phyloP scores from a whole-genome alignment of 1,140 invertebrate genomes.

The Monochamus saltuarius region DNA sequence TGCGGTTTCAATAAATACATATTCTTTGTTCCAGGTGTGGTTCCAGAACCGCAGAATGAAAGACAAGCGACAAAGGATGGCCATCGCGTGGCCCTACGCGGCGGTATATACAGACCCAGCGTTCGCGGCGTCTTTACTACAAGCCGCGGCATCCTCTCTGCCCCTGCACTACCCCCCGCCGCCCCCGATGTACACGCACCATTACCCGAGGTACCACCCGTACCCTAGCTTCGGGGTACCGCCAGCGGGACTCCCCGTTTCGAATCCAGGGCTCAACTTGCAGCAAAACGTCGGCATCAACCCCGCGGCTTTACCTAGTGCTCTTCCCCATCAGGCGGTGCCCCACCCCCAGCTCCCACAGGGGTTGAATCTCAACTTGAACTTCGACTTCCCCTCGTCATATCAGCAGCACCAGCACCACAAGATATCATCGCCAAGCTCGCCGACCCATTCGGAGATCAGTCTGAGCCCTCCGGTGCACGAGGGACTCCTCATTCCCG shows the following conservation, averaged over 20 bases:
- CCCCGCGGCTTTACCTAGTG: constrained; percentile 17
- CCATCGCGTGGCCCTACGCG: constrained; percentile 91
- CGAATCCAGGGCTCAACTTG: constrained; percentile 33
- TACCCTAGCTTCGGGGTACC: constrained; percentile 51
- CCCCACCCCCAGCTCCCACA: constrained; percentile 31
- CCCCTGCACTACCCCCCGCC: constrained; percentile 55
- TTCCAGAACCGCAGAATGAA: constrained; percentile 99
- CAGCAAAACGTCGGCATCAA: constrained; percentile 25
- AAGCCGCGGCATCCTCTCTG: constrained; percentile 73
- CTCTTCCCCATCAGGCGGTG: constrained; percentile 16
- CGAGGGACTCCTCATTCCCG: constrained; percentile 42
- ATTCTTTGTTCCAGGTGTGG: constrained; percentile 79
- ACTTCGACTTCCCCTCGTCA: constrained; percentile 35
- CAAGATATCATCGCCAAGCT: constrained; percentile 38
- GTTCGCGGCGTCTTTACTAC: constrained; percentile 86
- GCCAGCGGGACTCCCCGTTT: constrained; percentile 33
- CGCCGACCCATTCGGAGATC: constrained; percentile 44
- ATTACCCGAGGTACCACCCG: constrained; percentile 51
- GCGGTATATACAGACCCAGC: constrained; percentile 90
- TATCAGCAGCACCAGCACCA: constrained; percentile 19
- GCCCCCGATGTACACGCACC: constrained; percentile 54
- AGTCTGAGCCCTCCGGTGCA: constrained; percentile 45
- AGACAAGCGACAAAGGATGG: constrained; percentile 92
- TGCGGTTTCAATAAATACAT: too few relatives aligned
- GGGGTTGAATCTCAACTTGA: constrained; percentile 44